Percentiles rank a stretch among this genome's conserved stretches.
Evolutionary conservation across 2,888 invertebrate genomes (phyloP).

Genomic region (Iselma pallidipennis): DNA sequence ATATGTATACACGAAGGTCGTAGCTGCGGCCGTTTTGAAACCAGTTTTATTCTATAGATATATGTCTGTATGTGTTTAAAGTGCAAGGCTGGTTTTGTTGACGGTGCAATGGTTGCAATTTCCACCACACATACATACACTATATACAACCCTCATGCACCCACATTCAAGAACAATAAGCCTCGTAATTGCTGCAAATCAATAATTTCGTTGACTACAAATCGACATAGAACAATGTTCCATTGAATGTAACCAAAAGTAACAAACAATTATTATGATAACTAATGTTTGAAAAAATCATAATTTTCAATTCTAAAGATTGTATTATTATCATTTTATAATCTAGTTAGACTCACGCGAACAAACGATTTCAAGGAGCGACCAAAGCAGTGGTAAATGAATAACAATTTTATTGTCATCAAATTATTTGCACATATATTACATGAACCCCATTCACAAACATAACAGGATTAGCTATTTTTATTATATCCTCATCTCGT

Average conservation of each 20-base stretch:
- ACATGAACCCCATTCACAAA: not conserved
- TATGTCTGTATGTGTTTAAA: not conserved
- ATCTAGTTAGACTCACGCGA: no score
- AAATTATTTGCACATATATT: constrained; percentile 2
- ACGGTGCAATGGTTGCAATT: not conserved
- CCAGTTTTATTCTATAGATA: constrained; percentile 24
- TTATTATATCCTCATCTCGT: not conserved
- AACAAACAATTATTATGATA: no score
- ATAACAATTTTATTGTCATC: no score
- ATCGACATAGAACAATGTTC: no score
- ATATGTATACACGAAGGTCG: constrained; percentile 28
- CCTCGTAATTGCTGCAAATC: not conserved
- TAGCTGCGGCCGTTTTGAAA: constrained; percentile 32
- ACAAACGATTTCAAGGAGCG: no score
- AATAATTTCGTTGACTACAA: not conserved
- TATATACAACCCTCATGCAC: not conserved
- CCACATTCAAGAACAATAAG: not conserved
- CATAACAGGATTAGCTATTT: not conserved
- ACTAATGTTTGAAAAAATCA: no score
- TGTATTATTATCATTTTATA: no score
- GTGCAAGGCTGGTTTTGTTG: not conserved
- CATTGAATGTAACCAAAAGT: no score
- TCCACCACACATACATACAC: not conserved
- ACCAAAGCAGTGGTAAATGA: no score
- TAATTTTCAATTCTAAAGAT: no score